Evolutionary conservation across 1,140 invertebrate species (phyloP), one percentile per base, ranked within the genome.

Genomic region (Sarcophaga bullata): DNA sequence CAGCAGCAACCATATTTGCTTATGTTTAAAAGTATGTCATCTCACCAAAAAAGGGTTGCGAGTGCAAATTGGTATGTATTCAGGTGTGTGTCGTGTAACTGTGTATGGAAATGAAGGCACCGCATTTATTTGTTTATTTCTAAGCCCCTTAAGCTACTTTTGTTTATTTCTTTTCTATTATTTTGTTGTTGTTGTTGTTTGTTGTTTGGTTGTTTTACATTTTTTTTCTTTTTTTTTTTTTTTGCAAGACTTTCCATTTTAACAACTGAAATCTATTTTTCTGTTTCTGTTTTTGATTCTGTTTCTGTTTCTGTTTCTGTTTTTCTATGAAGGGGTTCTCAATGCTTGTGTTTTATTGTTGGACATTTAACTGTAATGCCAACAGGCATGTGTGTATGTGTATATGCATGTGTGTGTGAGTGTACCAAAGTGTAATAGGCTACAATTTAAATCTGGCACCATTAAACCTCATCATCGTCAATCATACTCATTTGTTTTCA

Each of bases 391-490:
- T 37, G 54, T 13, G 54, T 58, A 58, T 37, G 54, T n/a, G 54
- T 37, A 4, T 37, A 13, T 13, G 54, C 15, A 58, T 37, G 54
- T n/a, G 54, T 58, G 54, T 6, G 62, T 9, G 62, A n/a, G 17
- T 68, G 62, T 68, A 17, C 19, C 62, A 68, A 68, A 68, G 62
- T 68, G 62, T 68, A 68, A 68, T 68, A 37, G 62, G 62, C 62
- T 68, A 68, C 62, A 68, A 68, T 68, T 68, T 68, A 68, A 68
- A 68, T 68, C 62, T 68, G 62, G n/a, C 62, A 68, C 62, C 17
- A 68, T 68, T 19, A 9, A 68, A 68, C 17, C 17, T 68, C 62
- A 68, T 68, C 62, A 25, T 68, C 62, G 19, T 68, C 3, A 8
- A n/a, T 25, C 62, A 68, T 68, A n/a, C 17, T 68, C 62, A 19